phyloP scores from a whole-genome alignment of 2,888 invertebrate genomes.

The Amaurobius ferox region DNA sequence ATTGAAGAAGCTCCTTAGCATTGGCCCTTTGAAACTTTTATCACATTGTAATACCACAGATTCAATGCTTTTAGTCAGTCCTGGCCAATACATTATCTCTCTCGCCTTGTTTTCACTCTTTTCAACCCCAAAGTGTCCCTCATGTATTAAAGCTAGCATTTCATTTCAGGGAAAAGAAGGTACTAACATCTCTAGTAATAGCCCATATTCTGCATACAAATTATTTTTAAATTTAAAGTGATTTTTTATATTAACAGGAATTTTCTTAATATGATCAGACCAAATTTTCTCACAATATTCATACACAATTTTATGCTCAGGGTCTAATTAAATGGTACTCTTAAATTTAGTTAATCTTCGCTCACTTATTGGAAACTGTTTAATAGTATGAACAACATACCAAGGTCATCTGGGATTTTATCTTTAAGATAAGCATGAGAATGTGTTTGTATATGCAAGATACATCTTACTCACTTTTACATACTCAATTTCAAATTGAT shows the following conservation, averaged over 20 bases:
- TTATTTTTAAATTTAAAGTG: conserved; percentile 3
- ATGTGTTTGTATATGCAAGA: conserved; percentile 19
- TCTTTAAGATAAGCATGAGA: conserved; percentile 25
- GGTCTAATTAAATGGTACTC: neutral
- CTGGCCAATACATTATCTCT: conserved; percentile 55
- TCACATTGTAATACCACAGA: conserved; percentile 17
- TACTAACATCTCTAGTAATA: conserved; percentile 18
- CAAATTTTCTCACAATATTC: conserved; percentile 24
- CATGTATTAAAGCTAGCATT: conserved; percentile 16
- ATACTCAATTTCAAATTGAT: neutral
- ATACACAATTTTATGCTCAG: neutral
- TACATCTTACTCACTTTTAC: conserved; percentile 22
- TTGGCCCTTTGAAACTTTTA: conserved; percentile 28
- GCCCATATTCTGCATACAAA: neutral
- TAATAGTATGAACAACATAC: neutral
- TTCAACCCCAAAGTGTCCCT: conserved; percentile 8
- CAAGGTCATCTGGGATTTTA: neutral
- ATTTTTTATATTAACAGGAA: neutral
- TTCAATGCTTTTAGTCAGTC: conserved; percentile 27
- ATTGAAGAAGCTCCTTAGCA: conserved; percentile 1
- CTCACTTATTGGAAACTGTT: conserved; percentile 18
- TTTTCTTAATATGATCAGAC: neutral
- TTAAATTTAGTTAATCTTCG: conserved; percentile 5
- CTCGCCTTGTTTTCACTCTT: conserved; percentile 19
- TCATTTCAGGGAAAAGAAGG: neutral